Evolutionary conservation across 2,797 vertebrate species (phyloP).

Genomic region (Hozukius guyotensis): DNA sequence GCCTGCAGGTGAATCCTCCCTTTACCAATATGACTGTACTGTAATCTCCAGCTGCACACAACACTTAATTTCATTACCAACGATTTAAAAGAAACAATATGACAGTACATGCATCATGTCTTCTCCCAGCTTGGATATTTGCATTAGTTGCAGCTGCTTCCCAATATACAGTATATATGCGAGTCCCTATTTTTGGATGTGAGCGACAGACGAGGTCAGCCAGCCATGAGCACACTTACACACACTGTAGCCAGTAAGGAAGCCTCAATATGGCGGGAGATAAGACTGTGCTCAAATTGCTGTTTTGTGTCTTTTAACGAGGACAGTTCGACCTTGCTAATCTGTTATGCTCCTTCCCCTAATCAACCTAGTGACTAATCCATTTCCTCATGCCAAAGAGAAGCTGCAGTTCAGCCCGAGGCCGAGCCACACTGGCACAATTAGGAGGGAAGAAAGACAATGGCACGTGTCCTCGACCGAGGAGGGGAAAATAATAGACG

Average conservation of each 20-base stretch:
- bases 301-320: slow-evolving; percentile 74
- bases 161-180: slow-evolving; percentile 33
- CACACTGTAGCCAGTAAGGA: slow-evolving; percentile 38
- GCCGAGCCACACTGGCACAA: slow-evolving; percentile 52
- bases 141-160: slow-evolving; percentile 40
- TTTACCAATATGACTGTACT: slow-evolving; percentile 23
- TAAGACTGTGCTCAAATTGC: slow-evolving; percentile 66
- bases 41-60: slow-evolving; percentile 48
- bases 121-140: slow-evolving; percentile 32
- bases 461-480: slow-evolving; percentile 41
- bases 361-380: slow-evolving; percentile 79
- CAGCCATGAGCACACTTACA: slow-evolving; percentile 50
- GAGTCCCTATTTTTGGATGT: slow-evolving; percentile 61
- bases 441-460: slow-evolving; percentile 53
- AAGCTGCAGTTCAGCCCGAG: slow-evolving; percentile 51
- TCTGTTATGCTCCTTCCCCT: slow-evolving; percentile 69
- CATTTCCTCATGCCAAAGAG: slow-evolving; percentile 64
- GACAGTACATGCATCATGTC: slow-evolving; percentile 28
- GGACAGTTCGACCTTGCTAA: slow-evolving; percentile 72
- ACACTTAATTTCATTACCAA: slow-evolving; percentile 35
- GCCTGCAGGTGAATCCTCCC: slow-evolving; percentile 71
- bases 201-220: slow-evolving; percentile 66
- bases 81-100: slow-evolving; percentile 28
- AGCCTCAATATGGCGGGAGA: slow-evolving; percentile 53
- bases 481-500: slow-evolving; percentile 48